phyloP scores from a whole-genome alignment of 2,888 invertebrate genomes.

The Amphipyra berbera region DNA sequence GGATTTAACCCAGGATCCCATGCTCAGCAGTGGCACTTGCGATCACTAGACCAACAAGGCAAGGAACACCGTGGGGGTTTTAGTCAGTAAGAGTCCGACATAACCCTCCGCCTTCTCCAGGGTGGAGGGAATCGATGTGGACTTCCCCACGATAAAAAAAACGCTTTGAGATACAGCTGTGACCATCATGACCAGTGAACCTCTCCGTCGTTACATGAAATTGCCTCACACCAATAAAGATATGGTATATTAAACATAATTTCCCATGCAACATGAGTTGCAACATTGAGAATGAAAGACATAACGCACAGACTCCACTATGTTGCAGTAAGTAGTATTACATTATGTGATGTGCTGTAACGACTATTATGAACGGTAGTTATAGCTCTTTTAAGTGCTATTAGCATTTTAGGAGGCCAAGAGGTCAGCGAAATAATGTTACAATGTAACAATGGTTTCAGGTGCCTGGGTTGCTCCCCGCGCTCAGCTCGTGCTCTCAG shows the following conservation, averaged over 20 bases:
- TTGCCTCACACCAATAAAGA: background rate
- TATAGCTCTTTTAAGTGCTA: constrained; percentile 13
- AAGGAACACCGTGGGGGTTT: too few relatives aligned
- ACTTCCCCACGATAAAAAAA: too few relatives aligned
- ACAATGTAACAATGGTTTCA: constrained; percentile 19
- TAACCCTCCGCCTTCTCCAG: too few relatives aligned
- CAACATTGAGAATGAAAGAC: constrained; percentile 15
- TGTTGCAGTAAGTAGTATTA: constrained; percentile 20
- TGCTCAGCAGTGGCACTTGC: too few relatives aligned
- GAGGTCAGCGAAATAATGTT: constrained; percentile 32
- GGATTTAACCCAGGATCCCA: too few relatives aligned
- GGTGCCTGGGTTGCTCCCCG: too few relatives aligned
- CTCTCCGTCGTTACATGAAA: background rate
- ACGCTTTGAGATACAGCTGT: too few relatives aligned
- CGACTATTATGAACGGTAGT: constrained; percentile 28
- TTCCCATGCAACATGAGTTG: constrained; percentile 23
- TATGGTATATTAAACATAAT: constrained; percentile 2
- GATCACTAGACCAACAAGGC: too few relatives aligned
- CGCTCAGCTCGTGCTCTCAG: too few relatives aligned
- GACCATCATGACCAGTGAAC: background rate
- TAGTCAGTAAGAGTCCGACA: too few relatives aligned
- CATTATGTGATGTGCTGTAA: constrained; percentile 27
- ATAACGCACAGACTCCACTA: background rate
- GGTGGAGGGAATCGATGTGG: too few relatives aligned
- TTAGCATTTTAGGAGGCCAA: constrained; percentile 33